A percentile compares a stretch with the other conserved stretches of the same genome.
Evolutionary conservation across 2,113 vertebrate genomes (phyloP).

Genomic region (Cyphomyrus plagiostoma): DNA sequence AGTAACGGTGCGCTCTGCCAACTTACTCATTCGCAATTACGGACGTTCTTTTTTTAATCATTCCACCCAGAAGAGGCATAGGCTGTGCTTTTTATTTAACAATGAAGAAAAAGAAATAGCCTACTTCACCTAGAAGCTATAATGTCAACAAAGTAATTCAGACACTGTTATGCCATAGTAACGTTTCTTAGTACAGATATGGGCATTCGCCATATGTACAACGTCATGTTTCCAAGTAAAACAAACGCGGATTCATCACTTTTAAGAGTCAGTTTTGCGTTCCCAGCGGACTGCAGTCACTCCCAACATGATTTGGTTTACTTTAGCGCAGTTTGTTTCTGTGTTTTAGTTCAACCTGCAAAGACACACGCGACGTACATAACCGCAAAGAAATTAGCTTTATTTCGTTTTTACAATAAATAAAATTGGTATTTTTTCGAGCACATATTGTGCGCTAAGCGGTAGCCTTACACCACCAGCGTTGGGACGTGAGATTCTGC

Average conservation of each 20-base stretch:
- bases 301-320: background rate
- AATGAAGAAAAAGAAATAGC: slow-evolving; percentile 30
- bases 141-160: background rate
- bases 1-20: slow-evolving; percentile 42
- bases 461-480: background rate
- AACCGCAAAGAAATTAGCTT: background rate
- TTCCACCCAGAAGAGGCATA: slow-evolving; percentile 18
- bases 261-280: background rate
- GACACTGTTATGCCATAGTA: background rate
- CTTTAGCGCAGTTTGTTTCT: background rate
- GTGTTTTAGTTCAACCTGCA: background rate
- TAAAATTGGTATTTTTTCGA: background rate
- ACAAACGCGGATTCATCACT: background rate
- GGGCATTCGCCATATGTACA: background rate
- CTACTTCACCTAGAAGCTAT: background rate
- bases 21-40: slow-evolving; percentile 46
- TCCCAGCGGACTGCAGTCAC: background rate
- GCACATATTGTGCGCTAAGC: background rate
- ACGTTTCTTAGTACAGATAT: background rate
- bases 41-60: slow-evolving; percentile 50
- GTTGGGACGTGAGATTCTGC: background rate
- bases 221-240: background rate
- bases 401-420: background rate
- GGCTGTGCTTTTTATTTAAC: slow-evolving; percentile 52
- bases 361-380: background rate